Conservation (phyloP, 2,797 vertebrate species). For the Bufotes viridis region DNA sequence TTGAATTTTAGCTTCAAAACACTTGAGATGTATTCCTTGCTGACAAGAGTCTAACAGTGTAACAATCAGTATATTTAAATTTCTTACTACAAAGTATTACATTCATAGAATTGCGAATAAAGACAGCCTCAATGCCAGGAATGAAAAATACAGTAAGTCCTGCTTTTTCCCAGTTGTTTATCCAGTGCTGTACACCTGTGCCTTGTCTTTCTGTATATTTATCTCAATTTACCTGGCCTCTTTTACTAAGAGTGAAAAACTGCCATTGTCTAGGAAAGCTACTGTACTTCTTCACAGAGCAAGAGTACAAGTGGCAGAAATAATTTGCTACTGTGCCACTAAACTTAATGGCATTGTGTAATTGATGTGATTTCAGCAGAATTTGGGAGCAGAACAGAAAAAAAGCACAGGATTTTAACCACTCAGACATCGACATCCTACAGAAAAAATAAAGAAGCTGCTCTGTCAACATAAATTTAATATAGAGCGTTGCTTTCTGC, state of each 20-base stretch:
- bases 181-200: not conserved
- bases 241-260: not conserved
- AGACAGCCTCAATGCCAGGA: not conserved
- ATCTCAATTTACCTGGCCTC: not conserved
- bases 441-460: not conserved
- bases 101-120: not conserved
- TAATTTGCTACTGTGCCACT: not conserved
- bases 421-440: not conserved
- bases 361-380: not conserved
- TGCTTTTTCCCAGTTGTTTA: not conserved
- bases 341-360: constrained; percentile 1
- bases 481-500: not conserved
- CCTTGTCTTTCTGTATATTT: not conserved
- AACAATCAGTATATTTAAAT: no score
- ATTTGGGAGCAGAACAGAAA: not conserved
- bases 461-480: constrained; percentile 6
- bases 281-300: not conserved
- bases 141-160: not conserved
- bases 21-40: no score
- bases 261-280: not conserved
- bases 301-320: not conserved
- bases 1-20: no score
- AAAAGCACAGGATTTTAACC: not conserved
- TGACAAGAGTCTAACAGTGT: no score
- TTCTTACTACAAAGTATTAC: not conserved